phyloP scores from a whole-genome alignment of 2,113 vertebrate genomes.

The Pandion haliaetus region DNA sequence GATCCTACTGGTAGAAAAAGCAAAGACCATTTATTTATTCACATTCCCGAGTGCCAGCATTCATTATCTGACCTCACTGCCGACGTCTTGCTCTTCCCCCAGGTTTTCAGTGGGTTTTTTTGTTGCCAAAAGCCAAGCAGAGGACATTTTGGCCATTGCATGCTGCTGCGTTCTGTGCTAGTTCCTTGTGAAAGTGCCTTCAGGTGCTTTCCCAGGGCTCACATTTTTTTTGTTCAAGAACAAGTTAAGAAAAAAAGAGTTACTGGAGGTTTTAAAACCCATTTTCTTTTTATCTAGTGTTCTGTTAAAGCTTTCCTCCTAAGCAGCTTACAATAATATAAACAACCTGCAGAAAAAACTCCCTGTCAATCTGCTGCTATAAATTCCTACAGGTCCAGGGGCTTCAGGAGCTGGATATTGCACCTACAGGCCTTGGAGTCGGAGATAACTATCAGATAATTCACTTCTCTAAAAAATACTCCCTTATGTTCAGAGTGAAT shows the following conservation, averaged over 20 bases:
- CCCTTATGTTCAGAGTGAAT: neutral
- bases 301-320: conserved; percentile 57
- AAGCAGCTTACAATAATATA: conserved; percentile 69
- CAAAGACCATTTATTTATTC: neutral
- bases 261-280: conserved; percentile 59
- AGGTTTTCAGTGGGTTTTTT: neutral
- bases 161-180: neutral
- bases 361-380: conserved; percentile 39
- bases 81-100: neutral
- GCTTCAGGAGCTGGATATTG: conserved; percentile 48
- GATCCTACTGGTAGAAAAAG: neutral
- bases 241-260: conserved; percentile 54
- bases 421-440: conserved; percentile 29
- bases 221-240: conserved; percentile 49
- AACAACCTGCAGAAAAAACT: conserved; percentile 60
- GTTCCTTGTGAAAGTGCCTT: conserved; percentile 9
- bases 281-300: conserved; percentile 64
- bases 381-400: conserved; percentile 53
- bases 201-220: conserved; percentile 14
- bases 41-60: neutral
- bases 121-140: neutral
- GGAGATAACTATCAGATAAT: conserved; percentile 54
- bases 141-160: neutral
- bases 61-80: neutral
- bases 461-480: conserved; percentile 40